Conservation (phyloP, 2,113 vertebrate species). For the Muntiacus muntjak region DNA sequence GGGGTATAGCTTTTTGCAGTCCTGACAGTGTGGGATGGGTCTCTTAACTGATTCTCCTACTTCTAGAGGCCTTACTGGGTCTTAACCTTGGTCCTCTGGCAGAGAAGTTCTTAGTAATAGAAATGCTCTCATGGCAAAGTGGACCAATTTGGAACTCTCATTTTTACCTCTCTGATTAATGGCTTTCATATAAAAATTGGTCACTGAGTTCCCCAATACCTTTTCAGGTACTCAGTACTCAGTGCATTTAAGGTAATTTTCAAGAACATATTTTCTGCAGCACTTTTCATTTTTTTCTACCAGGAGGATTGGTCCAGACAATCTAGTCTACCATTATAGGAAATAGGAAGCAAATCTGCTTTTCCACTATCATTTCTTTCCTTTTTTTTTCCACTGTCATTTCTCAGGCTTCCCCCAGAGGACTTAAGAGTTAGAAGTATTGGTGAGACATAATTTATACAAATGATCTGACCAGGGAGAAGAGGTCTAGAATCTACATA, state of each 20-base stretch:
- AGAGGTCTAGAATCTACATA: not conserved
- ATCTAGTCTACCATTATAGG: not conserved
- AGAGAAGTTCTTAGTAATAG: not conserved
- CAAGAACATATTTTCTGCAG: slow-evolving; percentile 20
- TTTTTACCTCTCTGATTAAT: slow-evolving; percentile 30
- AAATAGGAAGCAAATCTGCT: slow-evolving; percentile 15
- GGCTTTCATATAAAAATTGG: slow-evolving; percentile 3
- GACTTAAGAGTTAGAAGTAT: not conserved
- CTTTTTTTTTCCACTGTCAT: not conserved
- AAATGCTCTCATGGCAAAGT: not conserved
- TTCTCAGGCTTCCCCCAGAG: not conserved
- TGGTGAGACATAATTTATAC: not conserved
- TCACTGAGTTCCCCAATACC: not conserved
- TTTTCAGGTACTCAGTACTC: not conserved
- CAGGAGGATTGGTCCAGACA: not conserved
- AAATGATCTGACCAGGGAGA: not conserved
- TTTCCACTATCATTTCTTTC: not conserved
- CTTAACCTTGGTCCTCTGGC: not conserved
- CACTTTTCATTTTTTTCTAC: not conserved
- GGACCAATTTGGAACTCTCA: not conserved
- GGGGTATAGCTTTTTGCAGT: not conserved
- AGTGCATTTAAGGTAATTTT: slow-evolving; percentile 19
- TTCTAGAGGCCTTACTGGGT: not conserved
- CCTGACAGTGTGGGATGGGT: not conserved
- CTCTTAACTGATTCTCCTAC: not conserved